Evolutionary conservation across 1,140 invertebrate genomes (phyloP).

Genomic region (Oryzaephilus surinamensis): DNA sequence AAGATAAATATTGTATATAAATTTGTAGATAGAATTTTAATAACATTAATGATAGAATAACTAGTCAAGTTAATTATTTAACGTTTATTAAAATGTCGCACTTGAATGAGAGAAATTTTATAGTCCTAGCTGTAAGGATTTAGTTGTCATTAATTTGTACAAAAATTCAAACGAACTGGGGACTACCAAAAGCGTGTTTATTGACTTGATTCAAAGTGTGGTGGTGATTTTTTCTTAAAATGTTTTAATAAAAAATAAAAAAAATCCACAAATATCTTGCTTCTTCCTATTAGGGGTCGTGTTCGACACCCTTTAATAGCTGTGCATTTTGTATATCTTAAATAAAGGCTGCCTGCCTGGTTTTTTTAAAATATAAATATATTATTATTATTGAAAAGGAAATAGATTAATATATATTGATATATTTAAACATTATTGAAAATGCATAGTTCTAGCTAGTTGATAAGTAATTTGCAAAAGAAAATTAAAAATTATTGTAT

Average conservation of each 20-base stretch:
- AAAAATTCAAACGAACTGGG: too few relatives aligned
- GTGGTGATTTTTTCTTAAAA: too few relatives aligned
- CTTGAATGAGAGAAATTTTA: slow-evolving; percentile 24
- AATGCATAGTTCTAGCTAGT: slow-evolving; percentile 29
- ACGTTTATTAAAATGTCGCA: slow-evolving; percentile 27
- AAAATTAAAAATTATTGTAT: slow-evolving; percentile 19
- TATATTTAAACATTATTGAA: too few relatives aligned
- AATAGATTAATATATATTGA: slow-evolving; percentile 22
- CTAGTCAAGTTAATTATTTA: slow-evolving; percentile 33
- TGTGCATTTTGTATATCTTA: slow-evolving; percentile 25
- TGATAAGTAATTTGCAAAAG: slow-evolving; percentile 30
- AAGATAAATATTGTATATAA: too few relatives aligned
- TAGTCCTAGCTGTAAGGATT: slow-evolving; percentile 18
- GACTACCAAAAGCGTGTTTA: neutral
- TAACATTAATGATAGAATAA: slow-evolving; percentile 28
- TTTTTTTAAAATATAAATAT: slow-evolving; percentile 24
- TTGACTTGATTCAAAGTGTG: neutral
- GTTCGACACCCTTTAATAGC: too few relatives aligned
- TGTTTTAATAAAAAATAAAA: too few relatives aligned
- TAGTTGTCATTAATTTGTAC: slow-evolving; percentile 2
- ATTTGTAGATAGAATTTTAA: slow-evolving; percentile 36
- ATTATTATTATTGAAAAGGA: slow-evolving; percentile 3
- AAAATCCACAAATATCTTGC: too few relatives aligned
- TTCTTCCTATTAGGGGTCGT: too few relatives aligned
- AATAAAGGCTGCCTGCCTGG: slow-evolving; percentile 27